These are phyloP conservation scores for Marmota flaviventris DNA, from an alignment of 2,113 vertebrate genomes.

Conservation along the genomic window DNA sequence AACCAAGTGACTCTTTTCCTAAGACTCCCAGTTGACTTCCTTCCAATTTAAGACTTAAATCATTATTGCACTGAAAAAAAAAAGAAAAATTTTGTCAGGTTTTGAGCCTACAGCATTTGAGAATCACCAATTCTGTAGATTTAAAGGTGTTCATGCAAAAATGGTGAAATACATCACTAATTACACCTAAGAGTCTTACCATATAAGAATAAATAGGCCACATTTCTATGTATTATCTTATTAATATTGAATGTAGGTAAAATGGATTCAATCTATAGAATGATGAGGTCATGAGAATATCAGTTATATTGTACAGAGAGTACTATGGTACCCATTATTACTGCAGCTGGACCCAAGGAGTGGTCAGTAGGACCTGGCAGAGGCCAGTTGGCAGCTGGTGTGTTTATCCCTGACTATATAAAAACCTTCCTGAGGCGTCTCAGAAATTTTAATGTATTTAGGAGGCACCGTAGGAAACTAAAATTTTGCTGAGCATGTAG, in stretches of 20 bases:
- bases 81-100: neutral
- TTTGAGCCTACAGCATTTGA: neutral
- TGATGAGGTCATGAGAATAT: neutral
- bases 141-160: neutral
- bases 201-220: neutral
- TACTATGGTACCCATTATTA: neutral
- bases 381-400: neutral
- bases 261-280: neutral
- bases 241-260: neutral
- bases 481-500: slow-evolving; percentile 18
- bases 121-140: neutral
- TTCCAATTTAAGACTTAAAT: neutral
- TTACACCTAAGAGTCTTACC: neutral
- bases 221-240: neutral
- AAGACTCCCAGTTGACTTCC: neutral
- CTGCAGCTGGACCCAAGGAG: neutral
- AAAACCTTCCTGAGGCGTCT: neutral
- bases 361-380: neutral
- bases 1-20: neutral
- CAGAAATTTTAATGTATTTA: neutral
- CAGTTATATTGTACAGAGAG: neutral
- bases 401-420: neutral
- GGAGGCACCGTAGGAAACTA: neutral
- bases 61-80: neutral
- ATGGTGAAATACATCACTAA: neutral